These are phyloP conservation scores for Bostrychus sinensis DNA, from an alignment of 2,113 vertebrate genomes.

Conservation along the genomic window DNA sequence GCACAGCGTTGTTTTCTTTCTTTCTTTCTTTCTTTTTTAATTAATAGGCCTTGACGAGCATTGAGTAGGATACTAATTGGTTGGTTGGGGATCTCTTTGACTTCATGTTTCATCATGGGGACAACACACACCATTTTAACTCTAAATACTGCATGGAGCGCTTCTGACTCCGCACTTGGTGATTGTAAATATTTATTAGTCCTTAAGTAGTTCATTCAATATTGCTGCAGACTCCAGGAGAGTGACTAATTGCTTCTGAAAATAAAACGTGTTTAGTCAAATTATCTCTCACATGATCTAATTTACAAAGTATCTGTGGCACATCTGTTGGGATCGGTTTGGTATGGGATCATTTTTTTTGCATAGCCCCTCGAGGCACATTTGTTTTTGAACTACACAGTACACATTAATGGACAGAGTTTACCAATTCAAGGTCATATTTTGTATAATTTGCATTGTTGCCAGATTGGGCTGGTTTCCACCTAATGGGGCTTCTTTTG, in stretches of 20 bases:
- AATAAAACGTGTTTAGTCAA: constrained; percentile 2
- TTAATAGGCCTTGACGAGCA: constrained; percentile 71
- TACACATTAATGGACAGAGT: background rate
- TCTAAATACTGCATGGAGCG: constrained; percentile 24
- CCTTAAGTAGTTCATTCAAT: background rate
- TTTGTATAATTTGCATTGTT: no score
- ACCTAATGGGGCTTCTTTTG: no score
- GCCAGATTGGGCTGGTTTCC: no score
- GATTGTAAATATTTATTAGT: constrained; percentile 31
- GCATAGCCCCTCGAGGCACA: background rate
- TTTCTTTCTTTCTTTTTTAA: constrained; percentile 60
- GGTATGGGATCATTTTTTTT: background rate
- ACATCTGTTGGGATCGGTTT: background rate
- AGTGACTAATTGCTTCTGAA: background rate
- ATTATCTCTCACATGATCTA: constrained; percentile 5
- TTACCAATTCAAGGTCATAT: no score
- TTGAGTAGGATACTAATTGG: constrained; percentile 63
- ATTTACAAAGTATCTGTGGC: background rate
- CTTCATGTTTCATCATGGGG: constrained; percentile 43
- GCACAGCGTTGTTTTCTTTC: constrained; percentile 53
- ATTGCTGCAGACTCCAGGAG: background rate
- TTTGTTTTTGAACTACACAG: background rate
- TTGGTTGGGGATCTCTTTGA: constrained; percentile 59
- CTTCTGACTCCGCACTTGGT: background rate
- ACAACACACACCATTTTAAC: constrained; percentile 52